A percentile compares a stretch with the other conserved stretches of the same genome.
These are phyloP conservation scores for Prunella himalayana DNA, from an alignment of 2,113 vertebrate species.

Conservation along the genomic window DNA sequence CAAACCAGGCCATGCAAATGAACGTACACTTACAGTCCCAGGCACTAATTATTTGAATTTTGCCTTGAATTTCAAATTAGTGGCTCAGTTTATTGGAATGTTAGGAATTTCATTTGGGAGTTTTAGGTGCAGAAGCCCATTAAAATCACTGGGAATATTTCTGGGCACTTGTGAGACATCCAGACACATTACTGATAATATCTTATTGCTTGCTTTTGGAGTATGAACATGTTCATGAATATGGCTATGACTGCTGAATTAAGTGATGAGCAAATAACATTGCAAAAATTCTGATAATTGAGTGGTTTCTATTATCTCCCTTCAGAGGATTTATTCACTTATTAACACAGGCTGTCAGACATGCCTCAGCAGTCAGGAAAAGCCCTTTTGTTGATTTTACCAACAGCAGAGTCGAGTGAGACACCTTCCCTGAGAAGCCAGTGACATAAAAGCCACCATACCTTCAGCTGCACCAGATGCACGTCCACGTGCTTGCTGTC, in stretches of 20 bases:
- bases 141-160: not conserved
- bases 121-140: not conserved
- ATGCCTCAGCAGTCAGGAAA: not conserved
- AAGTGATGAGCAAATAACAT: not conserved
- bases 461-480: constrained; percentile 96
- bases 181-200: not conserved
- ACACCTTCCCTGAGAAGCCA: not conserved
- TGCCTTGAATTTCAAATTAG: not conserved
- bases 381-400: not conserved
- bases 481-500: constrained; percentile 90
- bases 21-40: not conserved
- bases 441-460: constrained; percentile 52
- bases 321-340: not conserved
- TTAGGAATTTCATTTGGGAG: not conserved
- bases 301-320: not conserved
- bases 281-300: not conserved
- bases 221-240: not conserved
- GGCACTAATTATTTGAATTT: not conserved
- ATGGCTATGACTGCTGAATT: not conserved
- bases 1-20: not conserved
- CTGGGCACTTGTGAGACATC: not conserved
- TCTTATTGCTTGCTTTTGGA: not conserved
- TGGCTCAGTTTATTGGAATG: rapidly evolving
- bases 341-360: not conserved
- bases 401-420: not conserved